phyloP scores from a whole-genome alignment of 1,140 invertebrate species.

The Pollicipes pollicipes region DNA sequence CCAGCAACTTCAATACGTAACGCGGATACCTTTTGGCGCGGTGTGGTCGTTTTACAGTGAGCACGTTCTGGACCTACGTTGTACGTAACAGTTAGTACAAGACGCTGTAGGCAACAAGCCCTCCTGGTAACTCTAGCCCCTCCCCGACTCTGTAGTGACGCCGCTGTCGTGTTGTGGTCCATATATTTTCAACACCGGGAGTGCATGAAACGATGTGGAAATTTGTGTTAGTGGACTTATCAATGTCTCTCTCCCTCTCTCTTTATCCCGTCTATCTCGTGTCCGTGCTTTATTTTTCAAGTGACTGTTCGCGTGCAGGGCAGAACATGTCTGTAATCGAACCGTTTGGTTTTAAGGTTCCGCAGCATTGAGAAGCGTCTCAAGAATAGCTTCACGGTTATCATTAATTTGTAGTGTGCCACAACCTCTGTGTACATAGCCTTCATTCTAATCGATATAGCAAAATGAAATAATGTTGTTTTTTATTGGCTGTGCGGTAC shows the following conservation, averaged over 20 bases:
- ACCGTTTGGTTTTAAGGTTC: neutral
- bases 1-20: neutral
- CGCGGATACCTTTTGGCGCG: neutral
- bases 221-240: conserved; percentile 2
- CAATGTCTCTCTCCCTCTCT: neutral
- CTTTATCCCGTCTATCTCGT: neutral
- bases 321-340: neutral
- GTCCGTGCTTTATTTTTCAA: neutral
- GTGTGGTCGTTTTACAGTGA: neutral
- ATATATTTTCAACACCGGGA: neutral
- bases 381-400: neutral
- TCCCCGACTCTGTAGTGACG: neutral
- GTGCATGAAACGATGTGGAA: neutral
- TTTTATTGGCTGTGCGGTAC: neutral
- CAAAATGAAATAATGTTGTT: neutral
- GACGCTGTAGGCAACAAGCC: neutral
- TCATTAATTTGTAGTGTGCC: neutral
- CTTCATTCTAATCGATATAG: conserved; percentile 1
- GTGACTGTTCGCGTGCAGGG: neutral
- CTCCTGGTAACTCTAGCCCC: neutral
- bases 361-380: neutral
- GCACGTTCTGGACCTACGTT: neutral
- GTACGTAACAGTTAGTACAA: conserved; percentile 2
- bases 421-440: neutral
- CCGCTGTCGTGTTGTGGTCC: neutral